Evolutionary conservation across 2,888 invertebrate species (phyloP), one percentile per base, ranked within the genome.

Genomic region (Brachyptera putata): DNA sequence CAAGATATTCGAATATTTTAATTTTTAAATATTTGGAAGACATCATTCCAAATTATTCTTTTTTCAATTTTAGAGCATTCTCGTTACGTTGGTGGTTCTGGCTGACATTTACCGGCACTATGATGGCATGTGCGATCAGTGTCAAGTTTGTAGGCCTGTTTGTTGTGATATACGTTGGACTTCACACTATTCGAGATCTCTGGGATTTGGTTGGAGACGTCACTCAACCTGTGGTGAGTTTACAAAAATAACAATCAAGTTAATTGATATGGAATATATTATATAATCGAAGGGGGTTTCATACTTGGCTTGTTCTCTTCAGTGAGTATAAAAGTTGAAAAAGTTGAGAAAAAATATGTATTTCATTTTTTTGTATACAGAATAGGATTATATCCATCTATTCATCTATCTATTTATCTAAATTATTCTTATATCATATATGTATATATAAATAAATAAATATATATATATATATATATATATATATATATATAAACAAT

Each of bases 131-230:
- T 73, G 89, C 95, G 36, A 87, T 92, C 69, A 92, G 95, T 61
- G 95, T 97, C 0, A 97, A 97, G 78, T 97, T 97, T 78, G 96
- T 97, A 53, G 97, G 97, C 1, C 77, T 97, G 30, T 97, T 97
- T 76, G 86, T 94, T 43, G 89, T 97, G 2, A 72, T 94, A 57
- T 82, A 93, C 61, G 91, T 91, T 63, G 96, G 97, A 4, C 72
- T 95, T 43, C 83, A 89, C 67, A 96, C 95, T n/a, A 77, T 88
- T 39, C 82, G 82, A 24, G 95, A 96, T 71, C 79, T 97, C 9
- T 96, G 95, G 95, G 82, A 85, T 64, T 84, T 95, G 65, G 79
- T 96, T 9, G 95, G 95, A 1, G 89, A 96, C 75, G 76, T 94
- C 67, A 76, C 79, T 0, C 83, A 88, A 70, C 86, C 95, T 59